Conservation (phyloP, 2,113 vertebrate species). For the Mixornis gularis region DNA sequence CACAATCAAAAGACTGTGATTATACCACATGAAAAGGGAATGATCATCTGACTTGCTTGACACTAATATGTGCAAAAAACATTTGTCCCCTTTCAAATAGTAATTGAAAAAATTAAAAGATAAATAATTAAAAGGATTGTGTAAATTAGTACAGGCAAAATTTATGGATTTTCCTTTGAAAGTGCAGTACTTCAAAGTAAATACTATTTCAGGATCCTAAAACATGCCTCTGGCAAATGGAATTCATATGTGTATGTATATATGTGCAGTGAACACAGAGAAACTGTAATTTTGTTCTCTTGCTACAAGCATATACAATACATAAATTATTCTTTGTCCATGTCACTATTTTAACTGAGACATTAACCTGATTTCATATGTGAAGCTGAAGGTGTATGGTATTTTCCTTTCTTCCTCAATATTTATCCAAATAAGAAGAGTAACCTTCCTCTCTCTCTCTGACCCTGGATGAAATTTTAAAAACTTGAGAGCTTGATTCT, state of each 20-base stretch:
- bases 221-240: neutral
- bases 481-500: neutral
- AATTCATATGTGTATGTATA: neutral
- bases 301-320: neutral
- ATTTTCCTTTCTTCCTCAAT: neutral
- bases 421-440: neutral
- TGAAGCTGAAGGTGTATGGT: neutral
- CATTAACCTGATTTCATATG: neutral
- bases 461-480: neutral
- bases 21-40: neutral
- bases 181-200: neutral
- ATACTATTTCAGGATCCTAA: neutral
- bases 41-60: neutral
- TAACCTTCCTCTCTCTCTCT: neutral
- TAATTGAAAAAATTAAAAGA: neutral
- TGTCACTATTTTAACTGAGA: neutral
- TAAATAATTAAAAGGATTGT: neutral
- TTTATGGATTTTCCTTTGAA: constrained; percentile 1
- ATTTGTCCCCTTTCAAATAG: neutral
- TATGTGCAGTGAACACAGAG: neutral
- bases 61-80: neutral
- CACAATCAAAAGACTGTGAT: neutral
- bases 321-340: neutral
- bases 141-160: neutral
- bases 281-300: neutral